Evolutionary conservation across 2,888 invertebrate species (phyloP), one percentile per base, ranked within the genome.

Genomic region (Xiphydria camelus): DNA sequence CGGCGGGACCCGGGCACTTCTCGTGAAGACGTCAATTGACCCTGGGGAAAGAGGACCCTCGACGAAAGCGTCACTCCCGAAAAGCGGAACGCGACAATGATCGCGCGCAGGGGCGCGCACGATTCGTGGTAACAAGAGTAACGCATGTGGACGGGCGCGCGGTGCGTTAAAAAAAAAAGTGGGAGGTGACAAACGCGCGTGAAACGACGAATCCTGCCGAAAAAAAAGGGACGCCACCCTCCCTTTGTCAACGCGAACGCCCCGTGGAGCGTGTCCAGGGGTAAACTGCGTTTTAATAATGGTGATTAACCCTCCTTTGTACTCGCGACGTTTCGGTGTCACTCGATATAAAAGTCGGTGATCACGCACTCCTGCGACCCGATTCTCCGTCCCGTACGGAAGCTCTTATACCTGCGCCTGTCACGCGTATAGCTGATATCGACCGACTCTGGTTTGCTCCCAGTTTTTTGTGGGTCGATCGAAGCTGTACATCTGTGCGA

Each of bases 291-390:
- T 53, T 51, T 57, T 55, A 55, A 66, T 62, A 67, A 64, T 59
- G 53, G 57, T 53, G 64, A 68, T 68, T 68, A 68, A 62, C 58
- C 46, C 48, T 47, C 49, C 58, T 64, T 67, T 62, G 61, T 62
- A 31, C 29, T 14, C 35, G 42, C 31, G 19, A 42, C 19, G 34
- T 29, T 29, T 29, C 29, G 29, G 12, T 29, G 29, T 29, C 29
- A 29, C 29, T 9, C 12, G 9, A 15, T 29, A 29, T 29, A 29
- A 15, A 14, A 29, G 29, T 15, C 29, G 29, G 14, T 29, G 29
- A 29, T 29, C 29, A 29, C 29, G 12, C 12, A 29, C 29, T 29
- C 12, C 15, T 14, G 12, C 15, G 29, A 12, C 29, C 29, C 15
- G 29, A 12, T n/a, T n/a, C n/a, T n/a, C n/a, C n/a, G n/a, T n/a